These are phyloP conservation scores for Agrilus planipennis DNA, from an alignment of 1,140 invertebrate species.

Conservation along the genomic window DNA sequence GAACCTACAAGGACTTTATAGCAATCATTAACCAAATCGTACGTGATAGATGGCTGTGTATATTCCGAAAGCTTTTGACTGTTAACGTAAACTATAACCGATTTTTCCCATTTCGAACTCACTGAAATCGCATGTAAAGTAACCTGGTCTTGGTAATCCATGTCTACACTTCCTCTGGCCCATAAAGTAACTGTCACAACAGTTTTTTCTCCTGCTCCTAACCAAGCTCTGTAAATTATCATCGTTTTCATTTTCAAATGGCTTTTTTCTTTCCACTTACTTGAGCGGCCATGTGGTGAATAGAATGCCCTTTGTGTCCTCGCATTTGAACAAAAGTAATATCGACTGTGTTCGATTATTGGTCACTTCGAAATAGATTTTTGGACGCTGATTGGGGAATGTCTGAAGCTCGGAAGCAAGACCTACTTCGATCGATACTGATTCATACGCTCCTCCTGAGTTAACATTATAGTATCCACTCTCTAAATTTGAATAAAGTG, in stretches of 20 bases:
- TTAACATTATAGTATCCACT: too few relatives aligned
- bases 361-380: constrained; percentile 26
- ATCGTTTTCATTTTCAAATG: too few relatives aligned
- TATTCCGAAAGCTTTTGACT: constrained; percentile 24
- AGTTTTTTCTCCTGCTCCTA: constrained; percentile 27
- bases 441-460: too few relatives aligned
- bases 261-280: too few relatives aligned
- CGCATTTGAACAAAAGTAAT: constrained; percentile 15
- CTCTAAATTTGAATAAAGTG: too few relatives aligned
- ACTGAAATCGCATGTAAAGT: constrained; percentile 27
- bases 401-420: constrained; percentile 15
- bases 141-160: constrained; percentile 27
- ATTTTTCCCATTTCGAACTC: constrained; percentile 32
- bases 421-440: constrained; percentile 18
- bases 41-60: constrained; percentile 30
- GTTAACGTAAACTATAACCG: constrained; percentile 31
- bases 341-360: constrained; percentile 19
- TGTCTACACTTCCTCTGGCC: constrained; percentile 12
- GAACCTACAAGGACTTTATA: constrained; percentile 29
- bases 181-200: constrained; percentile 22
- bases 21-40: constrained; percentile 39
- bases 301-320: constrained; percentile 16
- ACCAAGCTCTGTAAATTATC: constrained; percentile 19
- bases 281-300: not conserved
- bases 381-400: constrained; percentile 4